Conservation (phyloP, 1,140 invertebrate species). For the Coelopa frigida region DNA sequence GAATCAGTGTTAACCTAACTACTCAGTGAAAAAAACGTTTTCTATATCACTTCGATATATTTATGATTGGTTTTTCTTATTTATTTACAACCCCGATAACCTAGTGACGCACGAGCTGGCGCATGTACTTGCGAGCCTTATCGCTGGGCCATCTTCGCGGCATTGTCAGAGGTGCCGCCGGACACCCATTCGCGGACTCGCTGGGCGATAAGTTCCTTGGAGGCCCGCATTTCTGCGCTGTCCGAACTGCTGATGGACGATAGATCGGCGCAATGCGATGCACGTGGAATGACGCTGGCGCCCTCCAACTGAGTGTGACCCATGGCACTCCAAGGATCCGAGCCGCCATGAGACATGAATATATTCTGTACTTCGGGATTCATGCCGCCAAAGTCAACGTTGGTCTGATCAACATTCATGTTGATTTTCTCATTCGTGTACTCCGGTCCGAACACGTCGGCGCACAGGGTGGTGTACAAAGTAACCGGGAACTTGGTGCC, state of each 20-base stretch:
- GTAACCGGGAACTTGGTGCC: conserved; percentile 53
- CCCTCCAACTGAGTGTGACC: conserved; percentile 52
- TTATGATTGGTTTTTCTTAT: too few species aligned
- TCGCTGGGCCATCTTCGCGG: too few species aligned
- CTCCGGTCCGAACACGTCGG: conserved; percentile 55
- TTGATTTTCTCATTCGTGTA: conserved; percentile 48
- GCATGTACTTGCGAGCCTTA: too few species aligned
- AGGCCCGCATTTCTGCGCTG: conserved; percentile 51
- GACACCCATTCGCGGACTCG: conserved; percentile 53
- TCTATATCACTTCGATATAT: too few species aligned
- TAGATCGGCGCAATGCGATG: conserved; percentile 67
- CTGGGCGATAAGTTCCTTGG: conserved; percentile 50
- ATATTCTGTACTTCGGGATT: conserved; percentile 52
- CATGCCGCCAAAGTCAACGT: conserved; percentile 54
- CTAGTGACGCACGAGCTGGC: too few species aligned
- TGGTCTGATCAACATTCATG: conserved; percentile 50
- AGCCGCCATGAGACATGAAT: conserved; percentile 53
- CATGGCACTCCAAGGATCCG: conserved; percentile 60
- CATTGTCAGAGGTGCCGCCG: too few species aligned
- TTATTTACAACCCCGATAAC: too few species aligned
- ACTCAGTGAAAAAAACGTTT: too few species aligned
- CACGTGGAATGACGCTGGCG: conserved; percentile 43
- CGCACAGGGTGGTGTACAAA: conserved; percentile 61
- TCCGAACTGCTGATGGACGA: conserved; percentile 49
- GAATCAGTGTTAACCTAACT: too few species aligned